A percentile compares a stretch with the other conserved stretches of the same genome.
Conservation (phyloP, 92 coral and sea anemone species). For the Porites cylindrica region DNA sequence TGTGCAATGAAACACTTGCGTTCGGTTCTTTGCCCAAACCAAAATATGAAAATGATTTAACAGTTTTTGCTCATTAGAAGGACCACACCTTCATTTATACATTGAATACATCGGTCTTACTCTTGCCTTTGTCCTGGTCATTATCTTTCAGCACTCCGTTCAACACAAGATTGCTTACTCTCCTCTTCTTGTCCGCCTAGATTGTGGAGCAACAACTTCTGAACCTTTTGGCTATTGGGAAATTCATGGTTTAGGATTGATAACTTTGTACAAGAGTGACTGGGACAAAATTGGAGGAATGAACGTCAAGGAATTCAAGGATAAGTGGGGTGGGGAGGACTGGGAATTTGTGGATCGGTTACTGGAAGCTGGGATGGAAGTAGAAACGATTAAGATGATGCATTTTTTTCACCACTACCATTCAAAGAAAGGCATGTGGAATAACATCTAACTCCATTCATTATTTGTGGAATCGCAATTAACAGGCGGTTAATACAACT, state of each 20-base stretch:
- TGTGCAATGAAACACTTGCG: too few species aligned
- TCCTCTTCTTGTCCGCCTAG: slow-evolving; percentile 79
- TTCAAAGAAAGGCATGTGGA: slow-evolving; percentile 92
- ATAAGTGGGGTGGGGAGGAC: slow-evolving; percentile 97
- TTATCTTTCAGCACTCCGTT: slow-evolving; percentile 74
- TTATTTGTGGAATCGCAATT: too few species aligned
- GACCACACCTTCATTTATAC: too few species aligned
- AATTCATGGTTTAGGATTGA: slow-evolving; percentile 80
- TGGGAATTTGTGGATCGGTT: slow-evolving; percentile 93
- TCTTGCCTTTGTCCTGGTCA: neutral
- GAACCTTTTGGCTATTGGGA: slow-evolving; percentile 88
- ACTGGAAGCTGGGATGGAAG: slow-evolving; percentile 78
- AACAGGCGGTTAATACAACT: too few species aligned
- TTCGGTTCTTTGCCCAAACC: too few species aligned
- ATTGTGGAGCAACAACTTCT: slow-evolving; percentile 73
- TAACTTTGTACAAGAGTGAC: slow-evolving; percentile 91
- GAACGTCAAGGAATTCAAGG: slow-evolving; percentile 79
- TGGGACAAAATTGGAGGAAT: slow-evolving; percentile 98
- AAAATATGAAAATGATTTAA: too few species aligned
- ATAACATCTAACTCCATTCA: neutral
- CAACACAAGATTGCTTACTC: slow-evolving; percentile 70
- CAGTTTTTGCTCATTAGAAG: too few species aligned
- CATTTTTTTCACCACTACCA: slow-evolving; percentile 86
- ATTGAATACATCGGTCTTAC: too few species aligned
- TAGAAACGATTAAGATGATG: slow-evolving; percentile 80